A percentile compares a stretch with the other conserved stretches of the same genome.
phyloP scores from a whole-genome alignment of 2,113 vertebrate species.

The Rhinolophus sinicus region DNA sequence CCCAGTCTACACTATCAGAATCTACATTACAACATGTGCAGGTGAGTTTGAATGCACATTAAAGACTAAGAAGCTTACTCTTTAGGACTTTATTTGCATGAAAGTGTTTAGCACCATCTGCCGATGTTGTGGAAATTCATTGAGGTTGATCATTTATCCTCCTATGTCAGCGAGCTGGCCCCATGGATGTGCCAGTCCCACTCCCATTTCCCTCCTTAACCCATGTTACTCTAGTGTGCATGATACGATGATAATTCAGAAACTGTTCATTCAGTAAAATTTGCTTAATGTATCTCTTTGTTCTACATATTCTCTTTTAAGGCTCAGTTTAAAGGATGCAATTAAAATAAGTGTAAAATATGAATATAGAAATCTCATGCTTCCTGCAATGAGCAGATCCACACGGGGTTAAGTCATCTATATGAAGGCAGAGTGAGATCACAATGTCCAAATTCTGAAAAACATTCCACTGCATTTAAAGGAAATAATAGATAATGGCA shows the following conservation, averaged over 20 bases:
- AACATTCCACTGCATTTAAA: background rate
- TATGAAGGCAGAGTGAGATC: background rate
- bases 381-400: background rate
- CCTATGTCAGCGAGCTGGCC: background rate
- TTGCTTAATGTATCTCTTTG: background rate
- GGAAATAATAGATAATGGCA: background rate
- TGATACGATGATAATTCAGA: background rate
- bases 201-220: background rate
- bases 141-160: background rate
- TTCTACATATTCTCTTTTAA: background rate
- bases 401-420: background rate
- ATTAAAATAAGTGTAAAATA: slow-evolving; percentile 23
- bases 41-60: background rate
- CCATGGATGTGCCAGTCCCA: background rate
- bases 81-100: background rate
- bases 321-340: background rate
- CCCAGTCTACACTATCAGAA: background rate
- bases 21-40: background rate
- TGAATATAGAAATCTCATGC: background rate
- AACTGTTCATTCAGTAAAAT: background rate
- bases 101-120: background rate
- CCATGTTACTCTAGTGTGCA: background rate
- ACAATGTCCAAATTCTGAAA: background rate
- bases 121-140: background rate
- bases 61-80: background rate